Percentiles rank a stretch among this genome's conserved stretches.
These are phyloP conservation scores for Poecilia gillii DNA, from an alignment of 2,797 vertebrate genomes.

Conservation along the genomic window DNA sequence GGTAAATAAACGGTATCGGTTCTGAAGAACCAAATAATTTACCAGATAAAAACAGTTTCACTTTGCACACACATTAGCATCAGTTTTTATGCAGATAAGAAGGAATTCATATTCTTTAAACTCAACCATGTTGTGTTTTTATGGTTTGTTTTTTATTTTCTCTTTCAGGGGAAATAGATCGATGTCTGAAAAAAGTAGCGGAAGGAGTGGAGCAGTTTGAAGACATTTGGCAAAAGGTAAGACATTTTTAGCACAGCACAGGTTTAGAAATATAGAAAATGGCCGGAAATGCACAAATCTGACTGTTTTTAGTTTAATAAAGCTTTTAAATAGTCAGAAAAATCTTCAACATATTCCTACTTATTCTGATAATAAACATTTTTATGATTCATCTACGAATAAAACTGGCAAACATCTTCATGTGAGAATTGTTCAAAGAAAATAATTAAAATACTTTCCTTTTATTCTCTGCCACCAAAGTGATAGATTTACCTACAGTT, in stretches of 20 bases:
- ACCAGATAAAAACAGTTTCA: not conserved
- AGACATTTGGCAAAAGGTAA: conserved; percentile 93
- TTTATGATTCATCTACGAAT: not conserved
- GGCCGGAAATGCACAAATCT: not conserved
- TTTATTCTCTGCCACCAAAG: not conserved
- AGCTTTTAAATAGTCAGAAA: not conserved
- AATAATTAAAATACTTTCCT: not conserved
- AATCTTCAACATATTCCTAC: not conserved
- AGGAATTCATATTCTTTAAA: not conserved
- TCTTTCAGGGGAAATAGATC: conserved; percentile 89
- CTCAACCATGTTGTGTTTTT: not conserved
- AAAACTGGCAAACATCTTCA: not conserved
- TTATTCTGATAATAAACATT: not conserved
- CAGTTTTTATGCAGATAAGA: not conserved
- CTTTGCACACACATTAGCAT: not conserved
- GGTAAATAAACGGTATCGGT: not conserved
- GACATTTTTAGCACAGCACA: not conserved
- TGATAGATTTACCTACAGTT: not conserved
- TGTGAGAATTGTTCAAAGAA: not conserved
- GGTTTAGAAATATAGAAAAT: not conserved
- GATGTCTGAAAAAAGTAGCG: conserved; percentile 93
- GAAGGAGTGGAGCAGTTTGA: conserved; percentile 93
- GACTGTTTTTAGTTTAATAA: not conserved
- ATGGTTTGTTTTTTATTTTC: not conserved
- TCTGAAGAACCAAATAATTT: not conserved